These are phyloP conservation scores for Stenolophus ochropezus DNA, from an alignment of 2,888 invertebrate genomes.

Conservation along the genomic window DNA sequence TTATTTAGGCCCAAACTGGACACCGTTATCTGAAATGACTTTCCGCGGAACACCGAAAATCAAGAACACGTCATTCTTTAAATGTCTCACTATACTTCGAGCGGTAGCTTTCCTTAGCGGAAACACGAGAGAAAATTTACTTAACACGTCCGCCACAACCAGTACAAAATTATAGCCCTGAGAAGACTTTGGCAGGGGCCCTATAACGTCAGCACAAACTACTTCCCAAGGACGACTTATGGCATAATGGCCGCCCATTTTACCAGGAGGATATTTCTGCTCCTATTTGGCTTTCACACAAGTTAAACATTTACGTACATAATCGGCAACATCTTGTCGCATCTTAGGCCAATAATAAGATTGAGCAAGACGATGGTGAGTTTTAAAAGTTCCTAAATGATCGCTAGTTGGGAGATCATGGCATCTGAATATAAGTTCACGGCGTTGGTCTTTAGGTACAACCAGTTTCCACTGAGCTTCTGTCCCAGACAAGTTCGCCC, in stretches of 20 bases:
- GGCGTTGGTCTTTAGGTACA: constrained; percentile 56
- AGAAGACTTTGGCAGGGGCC: not conserved
- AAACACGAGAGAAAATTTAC: constrained; percentile 16
- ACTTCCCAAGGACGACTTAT: constrained; percentile 61
- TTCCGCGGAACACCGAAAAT: constrained; percentile 19
- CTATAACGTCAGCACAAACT: not conserved
- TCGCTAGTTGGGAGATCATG: constrained; percentile 65
- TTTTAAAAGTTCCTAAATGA: constrained; percentile 65
- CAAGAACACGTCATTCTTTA: not conserved
- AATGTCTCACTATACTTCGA: not conserved
- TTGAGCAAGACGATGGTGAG: constrained; percentile 58
- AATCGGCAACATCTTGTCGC: constrained; percentile 62
- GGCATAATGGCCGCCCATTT: constrained; percentile 62
- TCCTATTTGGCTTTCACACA: constrained; percentile 64
- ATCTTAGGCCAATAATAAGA: constrained; percentile 66
- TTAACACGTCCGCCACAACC: not conserved
- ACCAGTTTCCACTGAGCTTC: constrained; percentile 61
- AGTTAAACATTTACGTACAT: constrained; percentile 62
- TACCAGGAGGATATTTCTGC: constrained; percentile 61
- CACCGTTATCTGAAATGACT: constrained; percentile 8
- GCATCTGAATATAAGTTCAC: constrained; percentile 55
- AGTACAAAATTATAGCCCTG: not conserved
- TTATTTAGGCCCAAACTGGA: not conserved
- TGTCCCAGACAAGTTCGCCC: not conserved
- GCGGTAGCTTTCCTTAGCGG: not conserved